Percentiles rank a stretch among this genome's conserved stretches.
Conservation (phyloP, 2,888 invertebrate genomes). For the Limnephilus rhombicus region DNA sequence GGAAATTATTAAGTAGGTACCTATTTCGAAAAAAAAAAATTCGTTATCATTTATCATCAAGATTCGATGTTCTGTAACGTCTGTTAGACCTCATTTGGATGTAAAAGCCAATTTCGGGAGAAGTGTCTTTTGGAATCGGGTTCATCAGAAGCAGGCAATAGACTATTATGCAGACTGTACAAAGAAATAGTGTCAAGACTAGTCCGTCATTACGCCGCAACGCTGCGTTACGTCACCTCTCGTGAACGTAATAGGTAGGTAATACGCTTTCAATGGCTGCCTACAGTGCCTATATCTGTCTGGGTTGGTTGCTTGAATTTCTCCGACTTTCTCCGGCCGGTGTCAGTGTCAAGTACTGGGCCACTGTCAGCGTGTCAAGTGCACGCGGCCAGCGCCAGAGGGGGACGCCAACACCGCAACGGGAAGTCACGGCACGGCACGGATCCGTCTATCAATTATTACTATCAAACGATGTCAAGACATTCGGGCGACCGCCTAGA, state of each 20-base stretch:
- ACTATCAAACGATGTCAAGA: not conserved
- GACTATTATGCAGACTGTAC: not conserved
- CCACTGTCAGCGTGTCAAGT: conserved; percentile 79
- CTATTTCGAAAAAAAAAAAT: too few species aligned
- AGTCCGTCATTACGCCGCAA: conserved; percentile 10
- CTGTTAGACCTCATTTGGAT: too few species aligned
- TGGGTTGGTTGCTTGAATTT: conserved; percentile 52
- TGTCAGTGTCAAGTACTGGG: conserved; percentile 70
- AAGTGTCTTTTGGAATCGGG: not conserved
- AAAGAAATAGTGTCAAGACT: not conserved
- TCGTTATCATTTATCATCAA: too few species aligned
- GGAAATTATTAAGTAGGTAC: too few species aligned
- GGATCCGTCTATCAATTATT: conserved; percentile 9
- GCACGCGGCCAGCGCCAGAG: conserved; percentile 68
- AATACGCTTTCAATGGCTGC: conserved; percentile 15
- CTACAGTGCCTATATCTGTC: conserved; percentile 15
- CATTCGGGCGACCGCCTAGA: not conserved
- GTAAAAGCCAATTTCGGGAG: too few species aligned
- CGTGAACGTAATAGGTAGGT: not conserved
- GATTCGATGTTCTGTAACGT: too few species aligned
- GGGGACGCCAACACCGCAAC: not conserved
- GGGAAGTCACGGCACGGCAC: conserved; percentile 1
- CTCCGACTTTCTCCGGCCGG: conserved; percentile 69
- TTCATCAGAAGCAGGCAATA: not conserved
- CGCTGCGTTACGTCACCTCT: conserved; percentile 24